These are phyloP conservation scores for Eclectus roratus DNA, from an alignment of 2,113 vertebrate species.

Conservation along the genomic window DNA sequence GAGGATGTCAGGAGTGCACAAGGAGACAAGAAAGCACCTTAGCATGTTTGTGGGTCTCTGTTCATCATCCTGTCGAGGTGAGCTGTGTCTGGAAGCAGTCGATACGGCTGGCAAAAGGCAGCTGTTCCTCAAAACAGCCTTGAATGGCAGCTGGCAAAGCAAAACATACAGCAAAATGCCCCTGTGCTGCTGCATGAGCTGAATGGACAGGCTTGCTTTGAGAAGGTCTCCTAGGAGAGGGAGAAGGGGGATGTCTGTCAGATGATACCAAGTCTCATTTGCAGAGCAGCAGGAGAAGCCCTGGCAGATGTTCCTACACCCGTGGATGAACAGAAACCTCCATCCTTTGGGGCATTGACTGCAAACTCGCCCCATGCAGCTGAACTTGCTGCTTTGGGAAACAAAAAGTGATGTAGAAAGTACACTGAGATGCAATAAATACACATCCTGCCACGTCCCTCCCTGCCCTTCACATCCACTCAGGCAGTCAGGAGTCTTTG, in stretches of 20 bases:
- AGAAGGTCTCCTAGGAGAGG: neutral
- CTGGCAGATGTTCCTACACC: neutral
- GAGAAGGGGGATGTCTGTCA: neutral
- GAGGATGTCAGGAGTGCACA: neutral
- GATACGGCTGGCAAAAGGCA: neutral
- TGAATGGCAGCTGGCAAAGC: neutral
- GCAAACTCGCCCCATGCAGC: neutral
- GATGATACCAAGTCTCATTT: neutral
- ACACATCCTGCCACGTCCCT: accelerated
- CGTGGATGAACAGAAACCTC: neutral
- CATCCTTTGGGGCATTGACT: neutral
- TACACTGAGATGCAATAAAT: neutral
- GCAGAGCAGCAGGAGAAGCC: neutral
- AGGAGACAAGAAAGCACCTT: neutral
- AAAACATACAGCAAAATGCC: neutral
- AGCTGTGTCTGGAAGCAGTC: neutral
- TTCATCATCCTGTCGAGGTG: neutral
- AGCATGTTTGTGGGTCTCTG: neutral
- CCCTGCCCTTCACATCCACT: neutral
- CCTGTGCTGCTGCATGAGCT: neutral
- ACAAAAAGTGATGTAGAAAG: neutral
- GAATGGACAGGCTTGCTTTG: accelerated
- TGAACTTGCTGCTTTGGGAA: neutral
- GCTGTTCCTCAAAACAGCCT: neutral
- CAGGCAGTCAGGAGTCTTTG: neutral